Evolutionary conservation across 2,113 vertebrate genomes (phyloP).

Genomic region (Progne subis): DNA sequence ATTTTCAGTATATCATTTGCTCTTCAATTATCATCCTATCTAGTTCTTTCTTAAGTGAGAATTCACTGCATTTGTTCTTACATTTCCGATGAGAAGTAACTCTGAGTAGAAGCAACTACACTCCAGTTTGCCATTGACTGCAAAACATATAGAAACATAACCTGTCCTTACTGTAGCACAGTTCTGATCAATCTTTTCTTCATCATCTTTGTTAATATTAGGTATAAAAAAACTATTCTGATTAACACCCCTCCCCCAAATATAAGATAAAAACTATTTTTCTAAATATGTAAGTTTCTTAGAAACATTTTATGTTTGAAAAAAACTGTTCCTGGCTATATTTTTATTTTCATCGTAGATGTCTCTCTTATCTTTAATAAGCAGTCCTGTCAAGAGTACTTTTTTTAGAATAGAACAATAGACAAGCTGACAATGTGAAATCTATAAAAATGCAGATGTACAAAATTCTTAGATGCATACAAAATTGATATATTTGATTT

Average conservation of each 20-base stretch:
- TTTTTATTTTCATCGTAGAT: background rate
- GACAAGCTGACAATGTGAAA: background rate
- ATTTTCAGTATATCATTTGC: background rate
- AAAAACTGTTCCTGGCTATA: background rate
- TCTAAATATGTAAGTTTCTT: background rate
- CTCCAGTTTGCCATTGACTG: background rate
- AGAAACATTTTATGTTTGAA: background rate
- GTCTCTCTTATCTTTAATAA: background rate
- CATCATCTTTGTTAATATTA: background rate
- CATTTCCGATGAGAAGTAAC: background rate
- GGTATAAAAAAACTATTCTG: background rate
- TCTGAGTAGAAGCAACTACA: background rate
- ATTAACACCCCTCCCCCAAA: fast-evolving
- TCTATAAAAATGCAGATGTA: background rate
- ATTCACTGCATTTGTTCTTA: background rate
- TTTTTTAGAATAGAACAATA: background rate
- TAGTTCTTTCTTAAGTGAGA: background rate
- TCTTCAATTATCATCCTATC: background rate
- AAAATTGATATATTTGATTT: background rate
- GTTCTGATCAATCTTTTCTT: background rate
- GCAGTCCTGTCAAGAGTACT: background rate
- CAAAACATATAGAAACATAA: background rate
- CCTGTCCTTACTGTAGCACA: background rate
- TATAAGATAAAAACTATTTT: background rate
- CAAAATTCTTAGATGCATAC: background rate